phyloP scores from a whole-genome alignment of 2,888 invertebrate genomes.

The Laspeyria flexula region DNA sequence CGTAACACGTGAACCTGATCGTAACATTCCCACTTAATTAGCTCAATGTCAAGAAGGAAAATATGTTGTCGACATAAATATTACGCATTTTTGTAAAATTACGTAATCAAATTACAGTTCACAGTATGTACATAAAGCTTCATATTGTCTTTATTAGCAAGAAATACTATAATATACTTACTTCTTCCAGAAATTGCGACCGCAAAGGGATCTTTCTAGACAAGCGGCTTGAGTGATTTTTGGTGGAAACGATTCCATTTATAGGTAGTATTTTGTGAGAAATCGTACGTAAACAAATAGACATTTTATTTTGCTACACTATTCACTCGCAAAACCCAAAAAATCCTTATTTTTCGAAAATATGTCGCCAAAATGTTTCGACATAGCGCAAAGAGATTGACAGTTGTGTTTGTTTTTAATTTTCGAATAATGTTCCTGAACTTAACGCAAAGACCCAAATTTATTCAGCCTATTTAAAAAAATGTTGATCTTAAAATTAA shows the following conservation, averaged over 20 bases:
- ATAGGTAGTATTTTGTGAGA: constrained; percentile 84
- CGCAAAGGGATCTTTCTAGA: constrained; percentile 79
- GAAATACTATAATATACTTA: constrained; percentile 56
- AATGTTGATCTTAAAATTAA: too few relatives aligned
- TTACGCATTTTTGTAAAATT: constrained; percentile 23
- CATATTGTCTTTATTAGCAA: neutral
- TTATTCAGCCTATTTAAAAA: constrained; percentile 9
- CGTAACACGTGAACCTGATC: constrained; percentile 51
- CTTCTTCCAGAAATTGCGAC: constrained; percentile 84
- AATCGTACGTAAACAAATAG: constrained; percentile 85
- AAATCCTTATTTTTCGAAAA: constrained; percentile 60
- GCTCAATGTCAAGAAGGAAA: constrained; percentile 67
- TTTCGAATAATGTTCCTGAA: constrained; percentile 32
- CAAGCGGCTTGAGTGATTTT: constrained; percentile 82
- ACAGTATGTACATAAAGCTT: neutral
- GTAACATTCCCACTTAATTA: constrained; percentile 47
- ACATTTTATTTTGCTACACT: constrained; percentile 74
- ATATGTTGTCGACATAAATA: constrained; percentile 21
- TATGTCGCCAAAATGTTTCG: constrained; percentile 57
- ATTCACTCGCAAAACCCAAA: constrained; percentile 46
- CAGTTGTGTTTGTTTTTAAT: constrained; percentile 50
- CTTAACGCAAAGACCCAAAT: constrained; percentile 16
- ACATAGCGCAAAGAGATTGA: constrained; percentile 62
- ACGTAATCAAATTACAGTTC: constrained; percentile 26
- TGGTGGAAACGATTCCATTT: constrained; percentile 82